Base-by-base conservation (phyloP, 92 coral and sea anemone species). In the Pocillopora grandis region DNA sequence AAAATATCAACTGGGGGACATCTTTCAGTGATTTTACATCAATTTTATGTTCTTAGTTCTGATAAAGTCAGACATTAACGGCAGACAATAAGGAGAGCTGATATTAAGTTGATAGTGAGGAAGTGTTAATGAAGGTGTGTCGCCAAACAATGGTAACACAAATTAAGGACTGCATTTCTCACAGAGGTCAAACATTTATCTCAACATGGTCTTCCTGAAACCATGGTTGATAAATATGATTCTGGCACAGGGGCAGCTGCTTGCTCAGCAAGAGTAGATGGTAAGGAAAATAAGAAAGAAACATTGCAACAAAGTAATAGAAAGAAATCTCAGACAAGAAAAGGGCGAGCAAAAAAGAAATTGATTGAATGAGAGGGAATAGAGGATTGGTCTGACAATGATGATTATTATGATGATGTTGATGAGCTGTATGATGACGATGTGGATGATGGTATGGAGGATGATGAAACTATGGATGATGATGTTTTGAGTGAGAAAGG, bases 351-450 rank as follows among this genome's bases (percentile, higher is more conserved):
- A 17, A 76, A 56, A 3, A 63, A 58, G 67, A 65, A 80, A 68
- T 12, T 12, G 7, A 59, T 62, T 75, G 82, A 81, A 13, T 74
- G 2, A 20, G 80, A 82, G 11, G 69, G 37, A 62, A 71, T 82
- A 48, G 80, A 75, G 42, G 80, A 87, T 2, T 87, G 75, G 90
- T 79, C 20, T 62, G 68, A 48, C 9, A 86, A 82, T 52, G 88
- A 92, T 76, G 90, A 85, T 66, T 76, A 66, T 83, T 87, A 84
- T 55, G 86, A 83, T 58, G 73, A 76, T 7, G 92, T 86, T 55
- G 93, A 85, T 89, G 89, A 79, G 16, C 78, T 71, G 18, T 76
- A 75, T 42, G 88, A 81, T 3, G 87, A 85, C 9, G 79, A 37
- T 35, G 3, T 80, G 49, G 91, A 90, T 66, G 87, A 85, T 12